These are phyloP conservation scores for Bambusicola thoracicus DNA, from an alignment of 2,113 vertebrate species.

Conservation along the genomic window DNA sequence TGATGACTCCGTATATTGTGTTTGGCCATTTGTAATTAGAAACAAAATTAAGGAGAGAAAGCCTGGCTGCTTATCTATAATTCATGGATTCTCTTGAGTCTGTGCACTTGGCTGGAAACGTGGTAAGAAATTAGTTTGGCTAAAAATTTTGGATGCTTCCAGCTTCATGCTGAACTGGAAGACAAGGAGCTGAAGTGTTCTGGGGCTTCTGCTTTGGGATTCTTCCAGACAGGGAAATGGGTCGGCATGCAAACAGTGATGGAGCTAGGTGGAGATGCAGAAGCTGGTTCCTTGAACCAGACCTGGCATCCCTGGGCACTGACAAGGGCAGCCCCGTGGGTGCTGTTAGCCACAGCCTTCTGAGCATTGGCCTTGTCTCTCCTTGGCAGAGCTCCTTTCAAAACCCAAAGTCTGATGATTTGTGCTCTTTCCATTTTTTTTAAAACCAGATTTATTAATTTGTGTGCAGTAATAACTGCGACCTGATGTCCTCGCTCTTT, in stretches of 20 bases:
- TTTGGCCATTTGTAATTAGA: constrained; percentile 35
- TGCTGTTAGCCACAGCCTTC: fast-evolving
- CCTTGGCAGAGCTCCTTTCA: background rate
- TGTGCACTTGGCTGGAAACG: constrained; percentile 37
- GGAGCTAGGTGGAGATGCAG: background rate
- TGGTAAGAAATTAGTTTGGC: constrained; percentile 41
- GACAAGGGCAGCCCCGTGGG: background rate
- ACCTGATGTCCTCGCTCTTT: background rate
- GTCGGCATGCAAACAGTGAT: background rate
- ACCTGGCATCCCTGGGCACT: background rate
- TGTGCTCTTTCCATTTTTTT: background rate
- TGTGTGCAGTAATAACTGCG: background rate
- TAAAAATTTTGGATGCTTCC: constrained; percentile 15
- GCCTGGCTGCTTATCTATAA: constrained; percentile 11
- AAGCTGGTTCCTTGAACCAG: background rate
- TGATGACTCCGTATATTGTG: constrained; percentile 11
- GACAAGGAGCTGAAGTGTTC: constrained; percentile 4
- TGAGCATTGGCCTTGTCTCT: background rate
- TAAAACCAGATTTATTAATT: background rate
- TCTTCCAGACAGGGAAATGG: background rate
- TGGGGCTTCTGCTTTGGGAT: constrained; percentile 53
- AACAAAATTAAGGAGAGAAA: constrained; percentile 1
- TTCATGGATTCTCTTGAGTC: constrained; percentile 11
- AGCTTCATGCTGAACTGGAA: background rate
- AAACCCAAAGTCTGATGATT: background rate